phyloP scores from a whole-genome alignment of 1,140 invertebrate genomes.

The Portunus trituberculatus region DNA sequence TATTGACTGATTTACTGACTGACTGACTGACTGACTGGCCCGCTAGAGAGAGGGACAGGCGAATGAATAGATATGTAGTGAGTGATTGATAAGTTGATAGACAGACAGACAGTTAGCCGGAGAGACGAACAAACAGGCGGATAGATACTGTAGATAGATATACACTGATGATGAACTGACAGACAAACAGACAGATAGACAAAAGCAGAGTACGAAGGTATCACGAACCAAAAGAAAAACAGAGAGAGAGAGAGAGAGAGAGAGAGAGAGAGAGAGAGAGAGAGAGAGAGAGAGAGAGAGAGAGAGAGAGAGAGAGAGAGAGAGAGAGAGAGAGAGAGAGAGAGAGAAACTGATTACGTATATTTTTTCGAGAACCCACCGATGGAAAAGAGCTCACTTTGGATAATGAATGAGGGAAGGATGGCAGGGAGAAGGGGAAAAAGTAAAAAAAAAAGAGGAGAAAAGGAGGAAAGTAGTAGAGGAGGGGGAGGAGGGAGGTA shows the following conservation, averaged over 20 bases:
- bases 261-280: not conserved
- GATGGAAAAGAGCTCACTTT: too few species aligned
- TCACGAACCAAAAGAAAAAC: not conserved
- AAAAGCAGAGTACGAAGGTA: not conserved
- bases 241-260: not conserved
- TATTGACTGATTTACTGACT: too few species aligned
- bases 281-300: constrained; percentile 26
- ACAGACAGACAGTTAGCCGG: too few species aligned
- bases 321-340: constrained; percentile 33
- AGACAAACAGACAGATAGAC: not conserved
- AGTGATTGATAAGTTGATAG: too few species aligned
- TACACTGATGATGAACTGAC: not conserved
- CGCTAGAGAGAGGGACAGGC: too few species aligned
- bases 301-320: not conserved
- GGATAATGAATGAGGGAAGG: not conserved
- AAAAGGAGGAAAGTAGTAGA: not conserved
- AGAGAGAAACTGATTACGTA: not conserved
- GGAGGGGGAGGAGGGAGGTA: not conserved
- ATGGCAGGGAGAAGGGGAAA: not conserved
- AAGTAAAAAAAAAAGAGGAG: not conserved
- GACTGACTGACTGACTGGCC: too few species aligned
- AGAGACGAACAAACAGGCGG: not conserved
- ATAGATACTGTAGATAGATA: not conserved
- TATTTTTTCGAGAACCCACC: too few species aligned
- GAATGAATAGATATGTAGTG: too few species aligned